These are phyloP conservation scores for Anagyrus pseudococci DNA, from an alignment of 2,888 invertebrate species.

Conservation along the genomic window DNA sequence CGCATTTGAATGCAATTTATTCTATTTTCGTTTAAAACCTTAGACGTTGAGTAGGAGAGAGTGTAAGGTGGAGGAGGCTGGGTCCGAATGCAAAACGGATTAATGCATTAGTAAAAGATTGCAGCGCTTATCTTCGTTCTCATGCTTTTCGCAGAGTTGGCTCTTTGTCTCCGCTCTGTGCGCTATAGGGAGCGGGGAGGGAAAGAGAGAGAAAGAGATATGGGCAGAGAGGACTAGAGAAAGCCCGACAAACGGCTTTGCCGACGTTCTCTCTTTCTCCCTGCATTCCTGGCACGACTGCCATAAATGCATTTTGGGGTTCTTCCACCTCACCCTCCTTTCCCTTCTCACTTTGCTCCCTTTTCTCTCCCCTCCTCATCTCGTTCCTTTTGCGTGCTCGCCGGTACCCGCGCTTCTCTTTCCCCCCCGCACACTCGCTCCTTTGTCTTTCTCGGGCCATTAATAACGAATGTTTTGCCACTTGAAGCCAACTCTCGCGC, in stretches of 20 bases:
- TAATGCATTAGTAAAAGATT: slow-evolving; percentile 25
- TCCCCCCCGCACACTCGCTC: not conserved
- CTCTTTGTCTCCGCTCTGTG: slow-evolving; percentile 23
- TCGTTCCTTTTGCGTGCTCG: too few species aligned
- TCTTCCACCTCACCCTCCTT: slow-evolving; percentile 14
- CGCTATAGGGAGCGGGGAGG: slow-evolving; percentile 7
- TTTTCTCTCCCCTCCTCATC: not conserved
- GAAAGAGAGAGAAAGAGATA: too few species aligned
- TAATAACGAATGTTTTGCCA: slow-evolving; percentile 38
- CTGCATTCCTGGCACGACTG: slow-evolving; percentile 45
- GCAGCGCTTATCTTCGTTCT: slow-evolving; percentile 9
- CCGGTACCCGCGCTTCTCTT: too few species aligned
- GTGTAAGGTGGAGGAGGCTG: too few species aligned
- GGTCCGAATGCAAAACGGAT: slow-evolving; percentile 11
- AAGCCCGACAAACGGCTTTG: slow-evolving; percentile 12
- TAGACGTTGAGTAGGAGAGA: too few species aligned
- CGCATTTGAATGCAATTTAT: too few species aligned
- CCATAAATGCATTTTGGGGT: slow-evolving; percentile 44
- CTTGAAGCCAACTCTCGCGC: slow-evolving; percentile 8
- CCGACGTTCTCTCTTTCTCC: slow-evolving; percentile 26
- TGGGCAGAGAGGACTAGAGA: too few species aligned
- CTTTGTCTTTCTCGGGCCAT: slow-evolving; percentile 18
- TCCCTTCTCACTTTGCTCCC: not conserved
- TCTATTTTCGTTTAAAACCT: too few species aligned
- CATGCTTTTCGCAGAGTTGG: slow-evolving; percentile 11